Conservation (phyloP, 2,888 invertebrate species). For the Apotomis betuletana region DNA sequence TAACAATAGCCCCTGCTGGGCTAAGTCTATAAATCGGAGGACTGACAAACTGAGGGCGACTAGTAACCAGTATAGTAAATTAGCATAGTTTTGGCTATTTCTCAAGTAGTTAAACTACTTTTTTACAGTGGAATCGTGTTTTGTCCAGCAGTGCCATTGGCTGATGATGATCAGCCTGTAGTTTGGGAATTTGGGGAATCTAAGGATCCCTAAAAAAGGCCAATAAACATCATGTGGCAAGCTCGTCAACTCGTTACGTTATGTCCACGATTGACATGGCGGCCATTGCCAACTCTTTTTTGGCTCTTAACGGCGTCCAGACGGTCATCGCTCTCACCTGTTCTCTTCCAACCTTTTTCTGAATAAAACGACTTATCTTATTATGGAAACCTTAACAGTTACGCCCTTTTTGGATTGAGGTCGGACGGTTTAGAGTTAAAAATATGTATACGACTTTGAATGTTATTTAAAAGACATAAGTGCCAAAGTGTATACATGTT, state of each 20-base stretch:
- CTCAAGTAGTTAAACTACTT: too few relatives aligned
- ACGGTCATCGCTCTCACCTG: constrained; percentile 36
- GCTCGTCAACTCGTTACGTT: constrained; percentile 13
- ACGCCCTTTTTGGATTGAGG: neutral
- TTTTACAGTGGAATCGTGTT: too few relatives aligned
- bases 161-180: too few relatives aligned
- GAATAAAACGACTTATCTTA: neutral
- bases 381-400: neutral
- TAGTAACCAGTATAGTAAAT: too few relatives aligned
- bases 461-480: neutral
- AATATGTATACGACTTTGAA: constrained; percentile 7
- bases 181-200: too few relatives aligned
- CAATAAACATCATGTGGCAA: neutral
- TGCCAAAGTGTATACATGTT: neutral
- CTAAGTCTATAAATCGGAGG: too few relatives aligned
- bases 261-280: constrained; percentile 8
- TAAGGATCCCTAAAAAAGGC: neutral
- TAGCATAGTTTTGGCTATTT: too few relatives aligned
- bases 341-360: neutral
- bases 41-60: too few relatives aligned
- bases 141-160: too few relatives aligned
- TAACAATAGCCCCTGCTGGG: too few relatives aligned
- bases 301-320: constrained; percentile 16
- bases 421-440: neutral
- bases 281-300: constrained; percentile 28